Conservation (phyloP, 2,888 invertebrate species). For the Geotrupes spiniger region DNA sequence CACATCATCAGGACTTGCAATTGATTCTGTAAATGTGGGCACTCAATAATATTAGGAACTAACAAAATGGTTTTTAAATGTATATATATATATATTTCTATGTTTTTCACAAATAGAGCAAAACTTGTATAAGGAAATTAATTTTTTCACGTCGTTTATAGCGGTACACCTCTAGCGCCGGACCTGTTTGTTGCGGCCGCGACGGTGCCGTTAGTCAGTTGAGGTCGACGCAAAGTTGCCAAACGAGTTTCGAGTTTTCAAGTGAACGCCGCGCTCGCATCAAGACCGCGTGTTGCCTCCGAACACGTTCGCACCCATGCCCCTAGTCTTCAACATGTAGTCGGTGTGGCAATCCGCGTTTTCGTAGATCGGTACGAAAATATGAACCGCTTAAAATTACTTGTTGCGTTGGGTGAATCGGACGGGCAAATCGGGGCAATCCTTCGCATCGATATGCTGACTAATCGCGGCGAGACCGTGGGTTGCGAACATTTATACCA, state of each 20-base stretch:
- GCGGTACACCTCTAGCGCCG: too few species aligned
- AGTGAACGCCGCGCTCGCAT: constrained; percentile 22
- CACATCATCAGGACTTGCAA: too few species aligned
- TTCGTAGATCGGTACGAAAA: not conserved
- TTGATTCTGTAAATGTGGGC: too few species aligned
- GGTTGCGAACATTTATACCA: not conserved
- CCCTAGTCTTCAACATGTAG: constrained; percentile 9
- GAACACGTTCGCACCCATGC: constrained; percentile 19
- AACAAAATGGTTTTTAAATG: too few species aligned
- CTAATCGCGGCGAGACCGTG: not conserved
- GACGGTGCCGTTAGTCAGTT: constrained; percentile 33
- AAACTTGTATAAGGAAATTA: too few species aligned
- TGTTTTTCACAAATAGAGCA: too few species aligned
- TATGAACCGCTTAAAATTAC: too few species aligned
- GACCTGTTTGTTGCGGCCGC: constrained; percentile 21
- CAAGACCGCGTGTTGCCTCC: constrained; percentile 20
- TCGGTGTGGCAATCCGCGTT: constrained; percentile 1
- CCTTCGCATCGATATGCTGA: constrained; percentile 1
- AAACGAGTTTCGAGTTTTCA: constrained; percentile 32
- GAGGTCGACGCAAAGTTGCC: constrained; percentile 35
- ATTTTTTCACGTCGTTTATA: too few species aligned
- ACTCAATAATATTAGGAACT: too few species aligned
- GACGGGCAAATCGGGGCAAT: not conserved
- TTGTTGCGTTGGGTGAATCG: too few species aligned
- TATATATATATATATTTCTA: too few species aligned